phyloP scores from a whole-genome alignment of 2,797 vertebrate genomes.

The Vultur gryphus region DNA sequence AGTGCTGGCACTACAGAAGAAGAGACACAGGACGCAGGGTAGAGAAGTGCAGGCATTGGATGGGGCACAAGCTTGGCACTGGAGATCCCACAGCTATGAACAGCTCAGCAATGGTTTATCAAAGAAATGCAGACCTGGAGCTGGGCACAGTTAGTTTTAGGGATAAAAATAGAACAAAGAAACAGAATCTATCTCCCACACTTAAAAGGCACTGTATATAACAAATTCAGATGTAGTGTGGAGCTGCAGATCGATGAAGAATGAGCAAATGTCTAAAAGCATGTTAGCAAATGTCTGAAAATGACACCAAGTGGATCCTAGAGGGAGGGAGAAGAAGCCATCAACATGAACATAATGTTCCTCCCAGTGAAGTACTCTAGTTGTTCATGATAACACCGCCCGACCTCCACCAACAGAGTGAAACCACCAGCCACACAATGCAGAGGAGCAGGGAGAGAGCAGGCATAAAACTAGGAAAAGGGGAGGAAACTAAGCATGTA shows the following conservation, averaged over 20 bases:
- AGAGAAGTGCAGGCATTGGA: neutral
- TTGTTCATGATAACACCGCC: neutral
- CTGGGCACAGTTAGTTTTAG: neutral
- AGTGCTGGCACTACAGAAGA: neutral
- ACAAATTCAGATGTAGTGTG: neutral
- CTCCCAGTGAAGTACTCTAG: neutral
- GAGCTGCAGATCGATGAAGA: neutral
- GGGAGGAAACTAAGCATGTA: neutral
- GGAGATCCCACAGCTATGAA: neutral
- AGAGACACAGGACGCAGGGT: neutral
- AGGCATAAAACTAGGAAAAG: neutral
- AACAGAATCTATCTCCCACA: neutral
- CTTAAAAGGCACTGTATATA: neutral
- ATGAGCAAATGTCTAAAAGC: neutral
- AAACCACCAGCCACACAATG: neutral
- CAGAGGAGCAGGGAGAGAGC: neutral
- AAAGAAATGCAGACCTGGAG: neutral
- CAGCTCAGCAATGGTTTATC: neutral
- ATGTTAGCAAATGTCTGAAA: neutral
- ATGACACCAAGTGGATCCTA: neutral
- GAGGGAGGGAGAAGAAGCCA: neutral
- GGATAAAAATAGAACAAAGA: neutral
- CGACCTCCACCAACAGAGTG: neutral
- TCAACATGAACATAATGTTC: neutral
- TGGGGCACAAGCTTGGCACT: neutral